A percentile compares a stretch with the other conserved stretches of the same genome.
Conservation (phyloP, 2,797 vertebrate species). For the Jordanella pulchra region DNA sequence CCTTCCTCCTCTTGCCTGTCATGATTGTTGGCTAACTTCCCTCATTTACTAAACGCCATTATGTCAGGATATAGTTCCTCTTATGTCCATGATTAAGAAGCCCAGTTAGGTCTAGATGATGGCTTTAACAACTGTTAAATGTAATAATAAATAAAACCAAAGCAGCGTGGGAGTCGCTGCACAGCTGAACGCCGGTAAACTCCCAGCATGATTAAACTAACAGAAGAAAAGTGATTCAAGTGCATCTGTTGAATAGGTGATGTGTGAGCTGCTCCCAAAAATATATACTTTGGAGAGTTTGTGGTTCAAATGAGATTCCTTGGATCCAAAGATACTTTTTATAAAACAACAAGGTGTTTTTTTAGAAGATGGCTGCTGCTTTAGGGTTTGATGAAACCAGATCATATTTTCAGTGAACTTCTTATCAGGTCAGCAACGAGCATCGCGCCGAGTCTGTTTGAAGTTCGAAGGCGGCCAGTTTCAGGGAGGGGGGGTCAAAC, state of each 20-base stretch:
- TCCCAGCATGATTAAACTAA: too few species aligned
- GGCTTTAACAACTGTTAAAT: background rate
- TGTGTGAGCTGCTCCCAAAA: background rate
- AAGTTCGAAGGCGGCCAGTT: background rate
- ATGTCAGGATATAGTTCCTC: conserved; percentile 20
- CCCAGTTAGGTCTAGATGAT: background rate
- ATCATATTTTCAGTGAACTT: background rate
- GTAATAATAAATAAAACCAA: background rate
- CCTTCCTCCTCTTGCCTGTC: background rate
- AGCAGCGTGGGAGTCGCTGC: too few species aligned
- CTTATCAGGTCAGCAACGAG: too few species aligned
- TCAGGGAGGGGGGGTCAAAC: background rate
- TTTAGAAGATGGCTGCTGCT: background rate
- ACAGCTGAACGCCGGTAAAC: too few species aligned
- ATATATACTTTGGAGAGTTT: background rate
- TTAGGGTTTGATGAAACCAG: background rate
- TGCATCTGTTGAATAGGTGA: too few species aligned
- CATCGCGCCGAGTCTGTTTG: too few species aligned
- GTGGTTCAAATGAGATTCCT: background rate
- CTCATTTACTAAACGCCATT: conserved; percentile 5
- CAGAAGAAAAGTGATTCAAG: too few species aligned
- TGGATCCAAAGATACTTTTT: background rate
- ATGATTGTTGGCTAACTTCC: conserved; percentile 35
- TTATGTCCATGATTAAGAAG: background rate
- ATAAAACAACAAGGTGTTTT: background rate